Percentiles rank a stretch among this genome's conserved stretches.
Conservation (phyloP, 2,113 vertebrate genomes). For the Ochotona curzoniae region DNA sequence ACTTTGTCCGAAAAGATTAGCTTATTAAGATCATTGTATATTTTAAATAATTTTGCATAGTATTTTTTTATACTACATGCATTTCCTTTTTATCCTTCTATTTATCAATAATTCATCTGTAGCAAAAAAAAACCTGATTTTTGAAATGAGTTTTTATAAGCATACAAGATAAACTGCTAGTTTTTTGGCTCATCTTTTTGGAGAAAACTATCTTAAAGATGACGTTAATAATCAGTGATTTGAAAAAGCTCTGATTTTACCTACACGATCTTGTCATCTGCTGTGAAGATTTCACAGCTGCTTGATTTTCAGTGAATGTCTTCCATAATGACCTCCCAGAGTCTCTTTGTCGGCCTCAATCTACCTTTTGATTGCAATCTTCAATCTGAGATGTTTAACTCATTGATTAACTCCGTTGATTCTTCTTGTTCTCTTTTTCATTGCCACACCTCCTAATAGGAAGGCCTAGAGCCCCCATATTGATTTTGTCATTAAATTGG, state of each 20-base stretch:
- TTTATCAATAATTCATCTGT: background rate
- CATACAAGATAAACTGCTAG: background rate
- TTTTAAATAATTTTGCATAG: background rate
- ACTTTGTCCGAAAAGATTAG: background rate
- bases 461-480: background rate
- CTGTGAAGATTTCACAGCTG: background rate
- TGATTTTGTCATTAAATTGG: background rate
- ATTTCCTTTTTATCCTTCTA: background rate
- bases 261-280: background rate
- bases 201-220: background rate
- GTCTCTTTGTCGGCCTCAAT: background rate
- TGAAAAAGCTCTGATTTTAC: background rate
- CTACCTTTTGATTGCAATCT: background rate
- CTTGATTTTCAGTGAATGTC: background rate
- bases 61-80: background rate
- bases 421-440: background rate
- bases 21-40: background rate
- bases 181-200: background rate
- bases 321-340: background rate
- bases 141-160: background rate
- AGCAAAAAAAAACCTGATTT: background rate
- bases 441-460: background rate
- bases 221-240: background rate
- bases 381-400: background rate
- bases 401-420: background rate